Evolutionary conservation across 1,140 invertebrate genomes (phyloP), one percentile per base, ranked within the genome.

Genomic region (Pseudomyrmex flavicornis): DNA sequence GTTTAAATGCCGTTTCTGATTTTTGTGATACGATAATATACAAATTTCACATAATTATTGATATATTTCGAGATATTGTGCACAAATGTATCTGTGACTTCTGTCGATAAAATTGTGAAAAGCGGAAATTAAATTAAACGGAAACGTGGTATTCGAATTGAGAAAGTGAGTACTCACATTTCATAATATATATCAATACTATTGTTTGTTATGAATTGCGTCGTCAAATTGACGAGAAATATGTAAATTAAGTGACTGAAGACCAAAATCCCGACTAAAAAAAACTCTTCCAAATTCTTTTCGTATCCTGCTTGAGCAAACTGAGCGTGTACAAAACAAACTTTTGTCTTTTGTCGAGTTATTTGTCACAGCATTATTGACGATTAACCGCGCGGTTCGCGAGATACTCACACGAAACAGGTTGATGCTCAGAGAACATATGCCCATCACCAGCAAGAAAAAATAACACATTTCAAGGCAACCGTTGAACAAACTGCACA

Each of bases 351-450:
- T 26, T 54, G n/a, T 35, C 7, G 44, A 76, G 20, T 76, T 35
- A 35, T 5, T 50, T 44, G 0, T 9, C 10, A 4, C 10, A 4
- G n/a, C 46, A 22, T 54, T 65, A 22, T 66, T 7, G 35, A 35
- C 35, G 35, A 35, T 35, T 35, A 35, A n/a, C n/a, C 44, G 20
- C n/a, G n/a, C 13, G 13, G 26, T 61, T 80, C 17, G 2, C 17
- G 50, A 10, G 8, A 17, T n/a, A 86, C 85, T 86, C 68, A 86
- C 73, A 54, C 52, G 52, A 15, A 52, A 12, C 2, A 62, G 0
- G n/a, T 48, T 61, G 1, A 63, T 15, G 17, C n/a, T 74, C 61
- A 59, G 1, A 10, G 56, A 63, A 35, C 2, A 2, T 0, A 50
- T 9, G 2, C 46, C 58, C 15, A 79, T 0, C 2, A 50, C 0